Evolutionary conservation across 1,140 invertebrate species (phyloP).

Genomic region (Bactericera cockerelli): DNA sequence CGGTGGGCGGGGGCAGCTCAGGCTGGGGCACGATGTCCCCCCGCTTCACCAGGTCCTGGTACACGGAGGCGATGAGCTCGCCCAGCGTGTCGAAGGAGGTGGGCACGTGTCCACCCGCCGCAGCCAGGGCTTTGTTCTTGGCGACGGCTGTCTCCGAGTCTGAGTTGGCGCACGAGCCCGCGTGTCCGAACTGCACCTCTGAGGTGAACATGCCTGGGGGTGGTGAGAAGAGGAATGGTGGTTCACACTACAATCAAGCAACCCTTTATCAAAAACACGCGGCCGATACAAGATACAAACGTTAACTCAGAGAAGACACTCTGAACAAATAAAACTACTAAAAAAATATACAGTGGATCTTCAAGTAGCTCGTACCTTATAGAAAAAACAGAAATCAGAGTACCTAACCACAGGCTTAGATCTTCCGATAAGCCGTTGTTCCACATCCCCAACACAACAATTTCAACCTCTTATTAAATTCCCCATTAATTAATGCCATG

Average conservation of each 20-base stretch:
- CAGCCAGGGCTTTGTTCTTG: constrained; percentile 75
- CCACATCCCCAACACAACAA: no score
- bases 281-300: background rate
- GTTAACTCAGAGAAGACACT: no score
- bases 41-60: constrained; percentile 60
- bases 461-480: no score
- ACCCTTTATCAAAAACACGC: background rate
- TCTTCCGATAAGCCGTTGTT: no score
- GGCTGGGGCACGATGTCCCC: constrained; percentile 72
- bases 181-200: constrained; percentile 99
- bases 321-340: no score
- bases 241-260: background rate
- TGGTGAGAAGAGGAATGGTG: constrained; percentile 12
- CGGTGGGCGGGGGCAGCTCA: constrained; percentile 92
- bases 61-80: constrained; percentile 56
- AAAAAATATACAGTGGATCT: no score
- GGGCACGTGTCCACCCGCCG: constrained; percentile 78
- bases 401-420: no score
- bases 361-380: no score
- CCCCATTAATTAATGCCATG: no score
- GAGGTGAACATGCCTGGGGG: constrained; percentile 81
- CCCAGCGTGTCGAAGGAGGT: constrained; percentile 86
- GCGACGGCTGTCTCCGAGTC: constrained; percentile 83
- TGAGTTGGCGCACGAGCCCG: constrained; percentile 93
- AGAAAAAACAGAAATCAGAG: no score